phyloP scores from a whole-genome alignment of 1,140 invertebrate genomes.

The Drosophila busckii region DNA sequence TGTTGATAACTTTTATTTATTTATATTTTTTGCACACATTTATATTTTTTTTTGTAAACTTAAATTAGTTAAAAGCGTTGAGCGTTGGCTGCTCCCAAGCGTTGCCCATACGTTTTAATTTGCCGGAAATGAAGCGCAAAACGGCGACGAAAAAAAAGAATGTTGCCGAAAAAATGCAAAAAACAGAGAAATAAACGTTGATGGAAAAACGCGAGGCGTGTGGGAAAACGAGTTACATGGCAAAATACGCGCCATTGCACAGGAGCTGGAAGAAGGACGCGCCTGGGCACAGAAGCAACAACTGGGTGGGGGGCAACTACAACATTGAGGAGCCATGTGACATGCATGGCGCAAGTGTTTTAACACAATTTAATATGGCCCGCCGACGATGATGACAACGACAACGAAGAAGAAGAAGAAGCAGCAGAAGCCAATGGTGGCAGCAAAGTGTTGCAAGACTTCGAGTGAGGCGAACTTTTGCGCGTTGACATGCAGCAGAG shows the following conservation, averaged over 20 bases:
- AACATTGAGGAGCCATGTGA: constrained; percentile 15
- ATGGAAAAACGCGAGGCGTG: neutral
- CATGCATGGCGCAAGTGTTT: constrained; percentile 69
- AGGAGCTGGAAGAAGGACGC: neutral
- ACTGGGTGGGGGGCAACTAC: neutral
- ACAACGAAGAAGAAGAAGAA: neutral
- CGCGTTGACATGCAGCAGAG: constrained; percentile 56
- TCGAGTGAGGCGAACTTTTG: constrained; percentile 52
- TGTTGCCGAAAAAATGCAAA: neutral
- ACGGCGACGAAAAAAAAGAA: constrained; percentile 14
- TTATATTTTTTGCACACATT: neutral
- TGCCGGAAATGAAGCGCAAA: constrained; percentile 56
- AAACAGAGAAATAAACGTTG: constrained; percentile 1
- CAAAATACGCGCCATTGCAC: constrained; percentile 57
- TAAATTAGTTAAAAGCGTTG: constrained; percentile 23
- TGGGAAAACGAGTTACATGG: constrained; percentile 51
- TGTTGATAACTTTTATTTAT: neutral
- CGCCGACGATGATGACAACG: constrained; percentile 45
- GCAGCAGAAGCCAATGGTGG: constrained; percentile 27
- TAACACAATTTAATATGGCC: constrained; percentile 73
- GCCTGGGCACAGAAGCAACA: too few species aligned
- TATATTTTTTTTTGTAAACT: too few species aligned
- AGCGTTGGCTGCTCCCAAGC: constrained; percentile 2
- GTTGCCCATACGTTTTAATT: constrained; percentile 54
- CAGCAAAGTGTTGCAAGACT: constrained; percentile 11